These are phyloP conservation scores for Zhuqinia jingwanae DNA, from an alignment of 2,888 invertebrate genomes.

Conservation along the genomic window DNA sequence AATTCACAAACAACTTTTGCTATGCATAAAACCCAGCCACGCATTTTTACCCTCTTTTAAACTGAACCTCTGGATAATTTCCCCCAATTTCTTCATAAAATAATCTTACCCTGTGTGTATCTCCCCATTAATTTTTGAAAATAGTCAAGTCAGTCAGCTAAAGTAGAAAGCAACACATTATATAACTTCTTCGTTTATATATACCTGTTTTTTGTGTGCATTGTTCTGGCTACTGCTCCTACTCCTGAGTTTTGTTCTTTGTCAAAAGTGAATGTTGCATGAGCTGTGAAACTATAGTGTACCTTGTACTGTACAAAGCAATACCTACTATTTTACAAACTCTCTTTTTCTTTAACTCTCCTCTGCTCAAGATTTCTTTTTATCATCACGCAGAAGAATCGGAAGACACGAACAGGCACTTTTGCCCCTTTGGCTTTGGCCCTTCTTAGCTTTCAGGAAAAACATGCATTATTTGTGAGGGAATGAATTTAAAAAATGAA, in stretches of 20 bases:
- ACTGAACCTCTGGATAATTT: not conserved
- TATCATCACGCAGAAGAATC: not conserved
- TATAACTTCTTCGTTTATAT: no score
- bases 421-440: not conserved
- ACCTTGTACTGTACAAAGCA: no score
- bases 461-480: conserved; percentile 29
- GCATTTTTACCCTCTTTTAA: no score
- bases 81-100: no score
- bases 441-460: conserved; percentile 4
- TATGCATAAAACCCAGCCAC: not conserved
- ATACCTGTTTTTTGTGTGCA: no score
- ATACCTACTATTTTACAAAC: not conserved
- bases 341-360: not conserved
- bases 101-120: no score
- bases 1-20: conserved; percentile 17
- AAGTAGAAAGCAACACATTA: no score
- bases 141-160: not conserved
- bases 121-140: not conserved
- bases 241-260: not conserved
- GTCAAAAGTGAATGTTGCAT: conserved; percentile 26
- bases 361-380: not conserved
- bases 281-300: no score
- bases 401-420: not conserved
- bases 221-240: no score
- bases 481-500: conserved; percentile 38